Base-by-base conservation (phyloP, 2,888 invertebrate genomes). In the Asteroscopus sphinx region DNA sequence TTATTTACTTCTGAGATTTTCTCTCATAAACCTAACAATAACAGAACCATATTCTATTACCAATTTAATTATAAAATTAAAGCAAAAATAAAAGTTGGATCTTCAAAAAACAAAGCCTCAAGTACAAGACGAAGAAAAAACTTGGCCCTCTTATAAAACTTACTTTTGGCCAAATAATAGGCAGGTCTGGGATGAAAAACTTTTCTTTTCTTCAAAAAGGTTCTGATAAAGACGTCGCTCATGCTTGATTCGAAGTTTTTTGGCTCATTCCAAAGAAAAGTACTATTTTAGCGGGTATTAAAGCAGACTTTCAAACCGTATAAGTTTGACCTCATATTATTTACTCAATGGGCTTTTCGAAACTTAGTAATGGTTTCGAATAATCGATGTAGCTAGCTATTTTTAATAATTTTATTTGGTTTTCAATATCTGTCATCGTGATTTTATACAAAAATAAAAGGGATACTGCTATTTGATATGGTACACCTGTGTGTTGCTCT, bases 141-240 rank as follows among this genome's bases (percentile, higher is more conserved):
- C 45, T 32, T 37, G 7, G 13, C 9, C 12, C 3, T 28, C 5
- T 30, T 25, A 25, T 16, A 4, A 17, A 57, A 39, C 30, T 47
- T 41, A 15, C 35, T 13, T 35, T 58, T 25, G 3, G 25, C 1
- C 8, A 15, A 42, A 59, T 15, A 40, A 40, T 6, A 26, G 32
- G 12, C 40, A n/a, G 9, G n/a, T 15, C 17, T 51, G 42, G 5
- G 51, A 54, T 51, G 32, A 44, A 59, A 51, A 51, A 33, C 37
- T 67, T 66, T 54, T 41, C 0, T 33, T 17, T 26, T 37, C 21
- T 36, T 35, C 9, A 16, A 28, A n/a, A 26, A 45, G 16, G n/a
- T 3, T 12, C 33, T 28, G 37, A 49, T 39, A 35, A 48, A 58
- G 32, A 9, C 15, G 7, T 39, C 28, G 15, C 0, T 53, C 25